Evolutionary conservation across 1,140 invertebrate genomes (phyloP).

Genomic region (Anastrepha obliqua): DNA sequence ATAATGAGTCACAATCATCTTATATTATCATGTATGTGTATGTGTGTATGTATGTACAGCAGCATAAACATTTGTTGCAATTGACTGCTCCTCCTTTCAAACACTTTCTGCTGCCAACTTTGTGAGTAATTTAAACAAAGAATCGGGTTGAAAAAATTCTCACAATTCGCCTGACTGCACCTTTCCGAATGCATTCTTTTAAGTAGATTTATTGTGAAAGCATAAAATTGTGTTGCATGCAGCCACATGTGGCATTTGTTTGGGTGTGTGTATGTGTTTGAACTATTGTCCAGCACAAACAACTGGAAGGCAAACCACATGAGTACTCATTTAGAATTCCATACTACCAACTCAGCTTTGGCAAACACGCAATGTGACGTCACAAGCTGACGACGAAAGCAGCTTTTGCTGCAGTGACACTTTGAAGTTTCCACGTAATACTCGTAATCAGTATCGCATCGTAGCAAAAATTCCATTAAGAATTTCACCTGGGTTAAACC

Average conservation of each 20-base stretch:
- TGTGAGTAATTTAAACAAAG: neutral
- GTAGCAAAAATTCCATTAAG: conserved; percentile 4
- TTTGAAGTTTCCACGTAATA: neutral
- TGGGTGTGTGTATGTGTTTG: neutral
- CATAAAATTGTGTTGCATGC: conserved; percentile 25
- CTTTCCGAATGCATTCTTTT: conserved; percentile 36
- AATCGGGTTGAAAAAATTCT: neutral
- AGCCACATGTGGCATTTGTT: neutral
- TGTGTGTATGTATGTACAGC: neutral
- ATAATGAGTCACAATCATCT: neutral
- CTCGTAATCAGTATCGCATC: neutral
- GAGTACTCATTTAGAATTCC: conserved; percentile 17
- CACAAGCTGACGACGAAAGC: neutral
- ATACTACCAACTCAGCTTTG: neutral
- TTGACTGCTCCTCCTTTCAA: neutral
- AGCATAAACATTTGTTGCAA: neutral
- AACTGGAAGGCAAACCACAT: neutral
- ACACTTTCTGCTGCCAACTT: neutral
- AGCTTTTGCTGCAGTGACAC: neutral
- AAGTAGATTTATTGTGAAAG: conserved; percentile 48
- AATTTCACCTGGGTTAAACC: conserved; percentile 34
- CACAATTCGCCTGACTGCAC: conserved; percentile 34
- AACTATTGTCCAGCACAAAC: neutral
- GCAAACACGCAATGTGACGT: conserved; percentile 42
- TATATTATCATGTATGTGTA: neutral